phyloP scores from a whole-genome alignment of 2,888 invertebrate genomes.

The Monopis laevigella region DNA sequence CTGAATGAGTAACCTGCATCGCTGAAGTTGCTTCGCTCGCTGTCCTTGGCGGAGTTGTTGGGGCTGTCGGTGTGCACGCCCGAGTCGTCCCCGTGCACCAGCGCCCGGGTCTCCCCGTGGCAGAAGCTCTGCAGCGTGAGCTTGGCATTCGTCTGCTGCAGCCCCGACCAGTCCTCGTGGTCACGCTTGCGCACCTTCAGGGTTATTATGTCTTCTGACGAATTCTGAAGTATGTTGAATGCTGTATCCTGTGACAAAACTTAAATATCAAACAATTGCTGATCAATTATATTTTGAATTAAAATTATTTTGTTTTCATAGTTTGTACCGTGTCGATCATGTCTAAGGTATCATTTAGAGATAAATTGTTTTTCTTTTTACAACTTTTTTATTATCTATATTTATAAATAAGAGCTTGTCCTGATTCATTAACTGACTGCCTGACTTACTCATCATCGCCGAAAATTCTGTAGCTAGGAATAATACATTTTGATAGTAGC shows the following conservation, averaged over 20 bases:
- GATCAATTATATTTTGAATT: no score
- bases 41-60: slow-evolving; percentile 54
- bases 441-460: no score
- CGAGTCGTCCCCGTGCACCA: slow-evolving; percentile 55
- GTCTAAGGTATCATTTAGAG: no score
- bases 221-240: slow-evolving; percentile 70
- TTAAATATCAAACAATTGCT: no score
- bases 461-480: no score
- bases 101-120: slow-evolving; percentile 54
- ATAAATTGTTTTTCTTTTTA: no score
- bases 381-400: no score
- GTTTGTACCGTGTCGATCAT: no score
- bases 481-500: no score
- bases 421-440: no score
- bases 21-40: slow-evolving; percentile 48
- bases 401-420: no score
- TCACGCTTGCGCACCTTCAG: slow-evolving; percentile 57
- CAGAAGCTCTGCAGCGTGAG: slow-evolving; percentile 53
- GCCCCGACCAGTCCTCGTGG: slow-evolving; percentile 40
- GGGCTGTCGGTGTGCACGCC: slow-evolving; percentile 58
- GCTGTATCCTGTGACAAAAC: slow-evolving; percentile 68
- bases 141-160: slow-evolving; percentile 36
- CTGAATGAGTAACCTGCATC: slow-evolving; percentile 22
- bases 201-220: slow-evolving; percentile 68
- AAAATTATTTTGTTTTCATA: no score